Conservation (phyloP, 2,888 invertebrate species). For the Ypsolopha scabrella region DNA sequence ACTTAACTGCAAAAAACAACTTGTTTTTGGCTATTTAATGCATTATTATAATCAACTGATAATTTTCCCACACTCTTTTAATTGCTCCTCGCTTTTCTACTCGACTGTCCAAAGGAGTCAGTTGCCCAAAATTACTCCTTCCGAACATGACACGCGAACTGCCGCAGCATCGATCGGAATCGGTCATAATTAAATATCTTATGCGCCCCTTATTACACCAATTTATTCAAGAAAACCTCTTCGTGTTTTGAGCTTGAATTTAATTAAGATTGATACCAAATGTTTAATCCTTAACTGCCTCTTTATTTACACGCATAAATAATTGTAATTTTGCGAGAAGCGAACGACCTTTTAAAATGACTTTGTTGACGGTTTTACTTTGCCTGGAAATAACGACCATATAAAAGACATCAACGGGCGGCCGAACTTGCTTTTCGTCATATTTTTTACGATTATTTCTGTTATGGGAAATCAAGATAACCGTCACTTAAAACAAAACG, state of each 20-base stretch:
- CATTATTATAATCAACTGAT: too few species aligned
- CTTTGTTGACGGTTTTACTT: slow-evolving; percentile 12
- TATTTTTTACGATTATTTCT: not conserved
- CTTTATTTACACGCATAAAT: slow-evolving; percentile 26
- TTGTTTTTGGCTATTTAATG: too few species aligned
- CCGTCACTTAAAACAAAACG: not conserved
- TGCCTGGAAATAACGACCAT: not conserved
- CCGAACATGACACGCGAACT: slow-evolving; percentile 50
- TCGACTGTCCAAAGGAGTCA: slow-evolving; percentile 21
- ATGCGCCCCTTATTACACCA: slow-evolving; percentile 56
- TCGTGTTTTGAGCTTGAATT: slow-evolving; percentile 39
- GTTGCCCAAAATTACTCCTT: slow-evolving; percentile 34
- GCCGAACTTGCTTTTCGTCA: not conserved
- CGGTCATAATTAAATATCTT: slow-evolving; percentile 62
- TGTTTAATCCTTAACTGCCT: slow-evolving; percentile 33
- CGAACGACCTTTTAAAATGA: slow-evolving; percentile 27
- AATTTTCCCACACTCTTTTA: too few species aligned
- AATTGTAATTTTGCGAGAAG: slow-evolving; percentile 25
- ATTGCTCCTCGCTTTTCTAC: not conserved
- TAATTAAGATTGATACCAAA: slow-evolving; percentile 61
- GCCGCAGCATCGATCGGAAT: slow-evolving; percentile 49
- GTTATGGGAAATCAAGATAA: not conserved
- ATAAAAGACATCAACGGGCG: slow-evolving; percentile 11
- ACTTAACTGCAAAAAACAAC: too few species aligned
- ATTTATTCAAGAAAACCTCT: slow-evolving; percentile 43